These are phyloP conservation scores for Phodopus roborovskii DNA, from an alignment of 2,113 vertebrate species.

Conservation along the genomic window DNA sequence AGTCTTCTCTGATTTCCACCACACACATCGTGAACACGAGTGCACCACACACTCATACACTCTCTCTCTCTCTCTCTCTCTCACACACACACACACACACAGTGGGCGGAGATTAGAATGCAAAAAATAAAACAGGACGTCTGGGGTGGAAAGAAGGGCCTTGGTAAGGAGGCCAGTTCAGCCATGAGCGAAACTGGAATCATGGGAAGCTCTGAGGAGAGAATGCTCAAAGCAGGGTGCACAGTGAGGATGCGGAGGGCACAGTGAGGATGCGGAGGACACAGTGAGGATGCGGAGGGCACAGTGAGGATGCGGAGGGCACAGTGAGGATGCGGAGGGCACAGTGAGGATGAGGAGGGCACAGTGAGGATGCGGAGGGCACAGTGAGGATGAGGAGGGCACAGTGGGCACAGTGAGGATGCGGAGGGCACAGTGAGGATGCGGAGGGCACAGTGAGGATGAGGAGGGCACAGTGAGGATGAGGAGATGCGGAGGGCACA, in stretches of 20 bases:
- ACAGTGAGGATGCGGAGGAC: background rate
- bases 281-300: too few species aligned
- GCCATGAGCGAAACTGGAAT: background rate
- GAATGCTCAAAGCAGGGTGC: background rate
- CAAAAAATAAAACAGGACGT: background rate
- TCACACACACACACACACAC: background rate
- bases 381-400: too few species aligned
- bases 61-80: too few species aligned
- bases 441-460: too few species aligned
- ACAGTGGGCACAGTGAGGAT: accelerated
- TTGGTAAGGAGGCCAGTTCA: background rate
- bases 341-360: too few species aligned
- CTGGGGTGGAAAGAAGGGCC: background rate
- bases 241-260: too few species aligned
- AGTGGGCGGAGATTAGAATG: background rate
- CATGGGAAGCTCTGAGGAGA: background rate
- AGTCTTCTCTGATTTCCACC: background rate
- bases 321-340: too few species aligned
- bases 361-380: background rate
- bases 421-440: too few species aligned
- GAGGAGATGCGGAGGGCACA: too few species aligned
- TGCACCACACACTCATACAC: background rate
- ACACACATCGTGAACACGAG: too few species aligned
- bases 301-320: background rate
- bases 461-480: too few species aligned